Base-by-base conservation (phyloP, 1,140 invertebrate species). In the Orchestia grillus region DNA sequence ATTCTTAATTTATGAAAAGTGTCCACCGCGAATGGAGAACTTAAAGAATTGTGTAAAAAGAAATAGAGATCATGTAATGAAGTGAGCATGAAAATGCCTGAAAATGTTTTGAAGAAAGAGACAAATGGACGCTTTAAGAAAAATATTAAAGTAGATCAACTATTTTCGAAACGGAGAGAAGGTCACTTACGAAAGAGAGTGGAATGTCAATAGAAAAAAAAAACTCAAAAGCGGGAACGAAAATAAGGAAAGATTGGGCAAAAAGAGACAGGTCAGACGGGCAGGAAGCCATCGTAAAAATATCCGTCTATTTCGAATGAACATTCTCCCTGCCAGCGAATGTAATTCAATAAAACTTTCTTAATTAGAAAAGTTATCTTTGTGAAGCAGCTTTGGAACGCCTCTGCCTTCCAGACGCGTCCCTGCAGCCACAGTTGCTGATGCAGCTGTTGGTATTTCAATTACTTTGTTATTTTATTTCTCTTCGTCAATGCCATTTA, bases 281-380 rank as follows among this genome's bases (percentile, higher is more conserved):
- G 62, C n/a, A 77, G 62, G 36, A 77, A 77, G 28, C 36, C 62
- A 77, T 36, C 28, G 62, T 15, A 36, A 77, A 77, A 77, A 77
- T 77, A 3, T 36, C 62, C 3, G 62, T 77, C 62, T 1, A 77
- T 77, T 77, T 77, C 62, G 28, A 77, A 77, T 28, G 28, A 28
- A 77, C 62, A 28, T 77, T 77, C 62, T 90, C 41, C n/a, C 88
- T 11, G n/a, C 88, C 8, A 41, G 8, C 36, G 8, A 41, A 90
- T 8, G 88, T 90, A 42, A 90, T 42, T 42, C 88, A 90, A 90
- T 90, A 41, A 44, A 90, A 43, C 41, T 90, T 90, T 41, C 3
- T 8, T 90, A 90, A 90, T 90, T 90, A 90, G n/a, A 90, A 44
- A 90, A 90, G 88, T 43, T 90, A 36, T 44, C 41, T 87, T 41